phyloP scores from a whole-genome alignment of 2,888 invertebrate genomes.

The Polyploca ridens region DNA sequence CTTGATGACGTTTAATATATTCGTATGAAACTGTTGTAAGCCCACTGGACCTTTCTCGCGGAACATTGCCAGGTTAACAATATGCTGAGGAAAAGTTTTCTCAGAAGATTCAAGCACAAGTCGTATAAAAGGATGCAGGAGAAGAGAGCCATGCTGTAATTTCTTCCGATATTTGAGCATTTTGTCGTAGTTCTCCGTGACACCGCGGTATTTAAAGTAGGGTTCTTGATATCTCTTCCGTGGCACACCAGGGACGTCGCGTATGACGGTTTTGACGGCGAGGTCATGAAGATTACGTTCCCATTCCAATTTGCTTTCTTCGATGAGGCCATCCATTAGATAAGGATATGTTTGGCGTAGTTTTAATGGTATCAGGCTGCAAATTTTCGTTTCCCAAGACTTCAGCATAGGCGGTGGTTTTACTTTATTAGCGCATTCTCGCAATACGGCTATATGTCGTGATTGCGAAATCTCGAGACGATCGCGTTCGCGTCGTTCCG shows the following conservation, averaged over 20 bases:
- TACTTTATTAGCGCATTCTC: constrained; percentile 83
- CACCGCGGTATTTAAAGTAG: constrained; percentile 86
- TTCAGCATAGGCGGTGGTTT: constrained; percentile 86
- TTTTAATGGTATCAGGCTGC: constrained; percentile 79
- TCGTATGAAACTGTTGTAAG: constrained; percentile 61
- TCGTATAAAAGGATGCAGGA: constrained; percentile 86
- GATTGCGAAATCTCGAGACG: constrained; percentile 76
- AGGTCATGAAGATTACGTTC: constrained; percentile 85
- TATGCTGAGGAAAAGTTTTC: constrained; percentile 76
- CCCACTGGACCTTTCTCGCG: constrained; percentile 68
- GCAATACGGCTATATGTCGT: constrained; percentile 81
- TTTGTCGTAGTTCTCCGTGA: constrained; percentile 84
- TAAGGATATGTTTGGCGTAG: constrained; percentile 83
- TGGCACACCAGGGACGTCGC: constrained; percentile 83
- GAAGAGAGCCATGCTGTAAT: constrained; percentile 83
- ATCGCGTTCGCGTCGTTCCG: constrained; percentile 70
- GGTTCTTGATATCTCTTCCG: constrained; percentile 74
- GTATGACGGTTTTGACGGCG: constrained; percentile 86
- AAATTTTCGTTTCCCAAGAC: constrained; percentile 86
- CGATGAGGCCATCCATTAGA: constrained; percentile 79
- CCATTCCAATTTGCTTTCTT: constrained; percentile 85
- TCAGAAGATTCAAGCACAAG: constrained; percentile 83
- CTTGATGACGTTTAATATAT: constrained; percentile 69
- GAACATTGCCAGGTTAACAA: constrained; percentile 82
- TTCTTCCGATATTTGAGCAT: constrained; percentile 84